Base-by-base conservation (phyloP, 1,140 invertebrate species). In the Meteorus sp. region DNA sequence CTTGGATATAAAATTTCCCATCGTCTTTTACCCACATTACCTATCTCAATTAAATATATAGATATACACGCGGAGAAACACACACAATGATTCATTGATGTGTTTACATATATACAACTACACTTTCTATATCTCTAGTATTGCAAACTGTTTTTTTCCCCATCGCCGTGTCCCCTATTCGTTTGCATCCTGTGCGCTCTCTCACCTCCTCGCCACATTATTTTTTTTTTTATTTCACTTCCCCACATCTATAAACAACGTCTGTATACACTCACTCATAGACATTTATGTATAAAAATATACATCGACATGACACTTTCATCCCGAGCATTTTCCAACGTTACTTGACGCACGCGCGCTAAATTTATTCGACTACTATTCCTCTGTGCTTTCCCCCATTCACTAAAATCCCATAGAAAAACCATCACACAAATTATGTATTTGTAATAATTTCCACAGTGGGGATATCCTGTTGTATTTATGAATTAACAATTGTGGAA, bases 121-220 rank as follows among this genome's bases (percentile, higher is more conserved):
- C 25, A 45, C 43, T 45, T 45, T 45, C 43, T 45, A 45, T 23
- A 19, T 27, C 8, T 20, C 13, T 39, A 39, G 35, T 23, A 9
- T 45, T 11, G 43, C 43, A 45, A 45, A 45, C 22, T 23, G 22
- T 58, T 62, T 65, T 56, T 68, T 64, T 63, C 62, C 57, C 62
- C 62, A 63, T 69, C 59, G 64, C 58, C 48, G 63, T 58, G n/a
- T 39, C 41, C 22, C 43, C 64, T 45, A 57, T 6, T 54, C 44
- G 37, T 19, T 25, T 23, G 29, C 56, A 33, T 31, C 29, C 44
- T 37, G 29, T 56, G 17, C 17, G 17, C 15, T 41, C 64, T 48
- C 45, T 69, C 60, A 25, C 27, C 19, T n/a, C 55, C 45, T 41
- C 41, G 22, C 52, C 33, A 23, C 13, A 8, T 19, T 25, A 22